Conservation (phyloP, 2,888 invertebrate species). For the Hemistola chrysoprasaria region DNA sequence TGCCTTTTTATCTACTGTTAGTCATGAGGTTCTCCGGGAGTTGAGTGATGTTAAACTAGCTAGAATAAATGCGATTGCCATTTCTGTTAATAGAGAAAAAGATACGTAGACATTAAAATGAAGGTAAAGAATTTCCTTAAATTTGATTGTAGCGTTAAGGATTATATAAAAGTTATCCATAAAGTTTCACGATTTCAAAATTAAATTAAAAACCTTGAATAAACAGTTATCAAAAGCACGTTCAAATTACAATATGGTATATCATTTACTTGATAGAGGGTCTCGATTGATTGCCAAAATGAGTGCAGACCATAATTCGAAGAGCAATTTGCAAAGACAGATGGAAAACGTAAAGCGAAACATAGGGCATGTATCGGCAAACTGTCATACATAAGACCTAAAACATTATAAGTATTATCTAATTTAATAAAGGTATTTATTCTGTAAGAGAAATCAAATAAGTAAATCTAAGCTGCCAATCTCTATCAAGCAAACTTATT, state of each 20-base stretch:
- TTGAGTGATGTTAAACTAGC: no score
- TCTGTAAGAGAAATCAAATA: constrained; percentile 1
- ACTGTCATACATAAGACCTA: no score
- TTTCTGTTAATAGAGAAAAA: no score
- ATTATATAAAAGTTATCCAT: no score
- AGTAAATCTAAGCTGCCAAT: constrained; percentile 35
- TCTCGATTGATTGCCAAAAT: constrained; percentile 29
- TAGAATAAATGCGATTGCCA: no score
- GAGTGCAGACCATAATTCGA: constrained; percentile 24
- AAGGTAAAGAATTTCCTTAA: no score
- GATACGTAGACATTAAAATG: no score
- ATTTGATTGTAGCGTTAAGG: no score
- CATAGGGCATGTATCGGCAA: constrained; percentile 5
- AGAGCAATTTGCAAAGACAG: constrained; percentile 29
- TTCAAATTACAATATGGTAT: constrained; percentile 27
- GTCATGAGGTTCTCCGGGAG: not conserved
- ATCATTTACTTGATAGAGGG: constrained; percentile 32
- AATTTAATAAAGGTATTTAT: no score
- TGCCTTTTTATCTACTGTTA: constrained; percentile 15
- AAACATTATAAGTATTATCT: no score
- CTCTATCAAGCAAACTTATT: constrained; percentile 36
- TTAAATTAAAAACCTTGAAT: constrained; percentile 19
- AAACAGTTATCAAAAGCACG: constrained; percentile 27
- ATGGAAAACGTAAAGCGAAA: constrained; percentile 18
- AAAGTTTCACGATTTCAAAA: no score